These are phyloP conservation scores for Chondrosia reniformis DNA, from an alignment of 37 sponge, comb jelly and placozoan species.

Conservation along the genomic window DNA sequence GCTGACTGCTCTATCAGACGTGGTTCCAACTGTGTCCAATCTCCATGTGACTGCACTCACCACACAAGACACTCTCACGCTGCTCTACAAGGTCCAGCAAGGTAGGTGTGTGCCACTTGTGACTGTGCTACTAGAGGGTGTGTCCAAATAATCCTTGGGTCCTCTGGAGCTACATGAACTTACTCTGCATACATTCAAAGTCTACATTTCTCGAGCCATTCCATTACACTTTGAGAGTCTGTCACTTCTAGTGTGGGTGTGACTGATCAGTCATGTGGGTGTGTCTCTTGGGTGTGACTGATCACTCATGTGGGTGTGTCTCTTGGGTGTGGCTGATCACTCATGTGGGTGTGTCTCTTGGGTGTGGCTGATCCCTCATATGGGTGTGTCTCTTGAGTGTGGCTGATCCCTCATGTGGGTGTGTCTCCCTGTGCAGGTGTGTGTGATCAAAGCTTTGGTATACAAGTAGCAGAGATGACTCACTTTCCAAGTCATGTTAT, in stretches of 20 bases:
- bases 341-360: neutral
- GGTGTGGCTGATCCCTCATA: neutral
- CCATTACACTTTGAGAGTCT: too few relatives aligned
- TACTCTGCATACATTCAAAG: too few relatives aligned
- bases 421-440: slow-evolving; percentile 57
- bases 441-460: slow-evolving; percentile 98
- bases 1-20: slow-evolving; percentile 84
- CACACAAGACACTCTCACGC: slow-evolving; percentile 72
- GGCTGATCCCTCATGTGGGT: too few relatives aligned
- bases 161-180: too few relatives aligned
- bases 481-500: slow-evolving; percentile 89
- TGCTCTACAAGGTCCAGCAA: slow-evolving; percentile 85
- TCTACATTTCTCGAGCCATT: too few relatives aligned
- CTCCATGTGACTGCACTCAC: slow-evolving; percentile 91
- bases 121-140: too few relatives aligned
- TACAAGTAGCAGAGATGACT: slow-evolving; percentile 94
- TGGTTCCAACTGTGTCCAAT: slow-evolving; percentile 73
- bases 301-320: neutral
- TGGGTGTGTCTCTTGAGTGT: neutral
- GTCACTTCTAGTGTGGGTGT: too few relatives aligned
- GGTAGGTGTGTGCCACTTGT: slow-evolving; percentile 49
- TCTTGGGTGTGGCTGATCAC: neutral
- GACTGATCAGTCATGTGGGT: too few relatives aligned
- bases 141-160: too few relatives aligned
- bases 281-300: neutral